A percentile compares a stretch with the other conserved stretches of the same genome.
These are phyloP conservation scores for Mylabris phalerata DNA, from an alignment of 1,140 invertebrate species.

Conservation along the genomic window DNA sequence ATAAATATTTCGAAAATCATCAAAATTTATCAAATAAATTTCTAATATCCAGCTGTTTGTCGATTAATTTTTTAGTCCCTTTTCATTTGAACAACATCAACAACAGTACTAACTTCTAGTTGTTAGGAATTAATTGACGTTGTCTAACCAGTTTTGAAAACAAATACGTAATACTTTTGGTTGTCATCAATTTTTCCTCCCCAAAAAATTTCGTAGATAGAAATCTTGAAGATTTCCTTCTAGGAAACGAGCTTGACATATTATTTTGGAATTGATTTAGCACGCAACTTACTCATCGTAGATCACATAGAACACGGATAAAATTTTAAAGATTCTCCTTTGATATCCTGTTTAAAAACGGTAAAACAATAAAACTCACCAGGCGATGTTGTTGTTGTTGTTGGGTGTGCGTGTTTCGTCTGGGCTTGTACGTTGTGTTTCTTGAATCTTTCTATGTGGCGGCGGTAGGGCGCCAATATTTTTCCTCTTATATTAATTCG, in stretches of 20 bases:
- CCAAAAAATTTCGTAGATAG: too few species aligned
- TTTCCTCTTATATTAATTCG: not conserved
- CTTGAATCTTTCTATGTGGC: not conserved
- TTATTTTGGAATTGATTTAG: too few species aligned
- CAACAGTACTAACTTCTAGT: not conserved
- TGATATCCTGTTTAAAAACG: conserved; percentile 22
- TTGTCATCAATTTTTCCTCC: too few species aligned
- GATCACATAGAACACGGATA: too few species aligned
- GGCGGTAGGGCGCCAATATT: conserved; percentile 30
- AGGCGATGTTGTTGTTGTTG: conserved; percentile 19
- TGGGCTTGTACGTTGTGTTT: conserved; percentile 9
- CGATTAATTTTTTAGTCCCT: not conserved
- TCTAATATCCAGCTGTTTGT: conserved; percentile 14
- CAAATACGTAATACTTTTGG: too few species aligned
- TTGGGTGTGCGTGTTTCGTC: conserved; percentile 29
- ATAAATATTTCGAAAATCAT: not conserved
- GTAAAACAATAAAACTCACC: conserved; percentile 36
- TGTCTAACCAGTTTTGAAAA: conserved; percentile 1
- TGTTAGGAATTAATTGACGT: conserved; percentile 2
- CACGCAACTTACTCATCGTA: too few species aligned
- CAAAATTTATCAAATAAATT: conserved; percentile 4
- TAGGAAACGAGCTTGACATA: too few species aligned
- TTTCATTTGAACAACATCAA: not conserved
- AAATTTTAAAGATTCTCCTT: not conserved
- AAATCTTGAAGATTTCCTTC: too few species aligned